phyloP scores from a whole-genome alignment of 2,797 vertebrate genomes.

The Oreonectes daqikongensis region DNA sequence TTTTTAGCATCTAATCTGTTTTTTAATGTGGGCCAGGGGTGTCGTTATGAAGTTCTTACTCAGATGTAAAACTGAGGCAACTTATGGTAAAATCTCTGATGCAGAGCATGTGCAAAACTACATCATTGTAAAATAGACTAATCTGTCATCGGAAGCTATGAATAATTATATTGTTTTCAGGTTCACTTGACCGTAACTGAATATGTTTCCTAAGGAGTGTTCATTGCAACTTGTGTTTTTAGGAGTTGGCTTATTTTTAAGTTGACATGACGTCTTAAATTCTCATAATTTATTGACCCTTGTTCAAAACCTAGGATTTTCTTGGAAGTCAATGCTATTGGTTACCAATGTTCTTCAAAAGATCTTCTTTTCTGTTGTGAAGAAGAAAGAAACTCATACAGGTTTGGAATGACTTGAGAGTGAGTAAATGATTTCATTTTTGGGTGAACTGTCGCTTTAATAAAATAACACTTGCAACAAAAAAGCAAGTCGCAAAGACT shows the following conservation, averaged over 20 bases:
- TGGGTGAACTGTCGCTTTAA: too few relatives aligned
- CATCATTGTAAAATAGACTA: not conserved
- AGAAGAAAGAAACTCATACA: too few relatives aligned
- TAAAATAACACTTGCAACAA: too few relatives aligned
- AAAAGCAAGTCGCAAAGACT: not conserved
- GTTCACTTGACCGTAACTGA: not conserved
- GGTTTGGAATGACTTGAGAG: too few relatives aligned
- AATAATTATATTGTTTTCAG: not conserved
- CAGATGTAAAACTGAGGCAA: not conserved
- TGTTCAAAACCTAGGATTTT: too few relatives aligned
- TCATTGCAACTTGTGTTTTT: not conserved
- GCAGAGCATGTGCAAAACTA: slow-evolving; percentile 1
- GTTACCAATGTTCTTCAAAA: too few relatives aligned
- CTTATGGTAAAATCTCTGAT: slow-evolving; percentile 1
- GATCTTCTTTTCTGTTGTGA: too few relatives aligned
- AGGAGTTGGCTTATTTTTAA: not conserved
- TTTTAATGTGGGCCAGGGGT: not conserved
- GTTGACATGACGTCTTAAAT: not conserved
- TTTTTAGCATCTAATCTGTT: not conserved
- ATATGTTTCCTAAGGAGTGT: not conserved
- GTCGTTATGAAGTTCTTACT: not conserved
- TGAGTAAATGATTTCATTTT: too few relatives aligned
- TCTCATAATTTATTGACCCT: too few relatives aligned
- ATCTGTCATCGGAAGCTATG: not conserved
- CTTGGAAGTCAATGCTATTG: too few relatives aligned